These are phyloP conservation scores for Lissonota sp. DNA, from an alignment of 2,888 invertebrate genomes.

Conservation along the genomic window DNA sequence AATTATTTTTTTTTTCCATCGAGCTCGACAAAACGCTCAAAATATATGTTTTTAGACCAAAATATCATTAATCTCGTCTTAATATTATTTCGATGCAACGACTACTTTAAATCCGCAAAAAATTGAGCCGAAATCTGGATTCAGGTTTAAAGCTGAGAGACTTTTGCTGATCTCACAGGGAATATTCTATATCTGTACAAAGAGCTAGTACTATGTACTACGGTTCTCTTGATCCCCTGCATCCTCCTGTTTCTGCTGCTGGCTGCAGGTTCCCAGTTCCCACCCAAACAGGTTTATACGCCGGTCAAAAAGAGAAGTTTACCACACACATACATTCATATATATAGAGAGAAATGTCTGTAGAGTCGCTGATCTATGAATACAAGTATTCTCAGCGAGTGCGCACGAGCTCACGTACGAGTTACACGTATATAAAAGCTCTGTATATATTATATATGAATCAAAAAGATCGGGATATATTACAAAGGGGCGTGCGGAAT, in stretches of 20 bases:
- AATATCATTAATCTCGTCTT: no score
- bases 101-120: no score
- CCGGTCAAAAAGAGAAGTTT: slow-evolving; percentile 58
- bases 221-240: slow-evolving; percentile 38
- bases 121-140: no score
- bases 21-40: no score
- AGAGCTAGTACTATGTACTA: slow-evolving; percentile 41
- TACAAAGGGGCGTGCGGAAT: slow-evolving; percentile 36
- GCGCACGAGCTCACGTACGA: slow-evolving; percentile 46
- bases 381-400: slow-evolving; percentile 55
- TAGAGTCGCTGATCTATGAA: slow-evolving; percentile 60
- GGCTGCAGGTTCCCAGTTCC: slow-evolving; percentile 62
- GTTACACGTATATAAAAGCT: neutral
- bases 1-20: no score
- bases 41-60: no score
- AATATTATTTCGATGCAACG: no score
- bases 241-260: slow-evolving; percentile 39
- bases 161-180: no score
- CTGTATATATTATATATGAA: slow-evolving; percentile 1
- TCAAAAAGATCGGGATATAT: slow-evolving; percentile 4
- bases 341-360: neutral
- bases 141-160: no score
- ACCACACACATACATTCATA: slow-evolving; percentile 4
- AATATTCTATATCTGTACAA: neutral
- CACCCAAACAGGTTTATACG: slow-evolving; percentile 65